phyloP scores from a whole-genome alignment of 1,140 invertebrate species.

The Paralvinella palmiformis region DNA sequence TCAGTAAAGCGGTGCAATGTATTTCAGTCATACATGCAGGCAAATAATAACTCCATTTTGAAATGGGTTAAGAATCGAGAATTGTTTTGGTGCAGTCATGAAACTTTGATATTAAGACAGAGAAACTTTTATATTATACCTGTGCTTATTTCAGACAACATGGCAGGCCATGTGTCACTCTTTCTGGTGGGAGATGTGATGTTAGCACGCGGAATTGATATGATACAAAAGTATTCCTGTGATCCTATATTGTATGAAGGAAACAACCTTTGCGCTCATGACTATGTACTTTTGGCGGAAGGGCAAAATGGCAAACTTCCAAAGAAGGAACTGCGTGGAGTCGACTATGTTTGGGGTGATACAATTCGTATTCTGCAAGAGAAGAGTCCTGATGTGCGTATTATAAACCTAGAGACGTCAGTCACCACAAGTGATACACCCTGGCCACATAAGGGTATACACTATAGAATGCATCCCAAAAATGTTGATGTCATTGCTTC shows the following conservation, averaged over 20 bases:
- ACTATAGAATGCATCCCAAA: slow-evolving; percentile 10
- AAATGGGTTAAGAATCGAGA: too few species aligned
- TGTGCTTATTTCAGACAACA: too few species aligned
- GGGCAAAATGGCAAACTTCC: neutral
- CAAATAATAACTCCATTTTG: too few species aligned
- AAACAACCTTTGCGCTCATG: neutral
- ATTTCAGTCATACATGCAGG: too few species aligned
- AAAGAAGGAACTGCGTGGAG: neutral
- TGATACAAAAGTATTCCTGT: slow-evolving; percentile 3
- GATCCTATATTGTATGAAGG: slow-evolving; percentile 6
- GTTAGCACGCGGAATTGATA: slow-evolving; percentile 2
- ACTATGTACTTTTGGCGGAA: neutral
- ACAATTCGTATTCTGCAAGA: neutral
- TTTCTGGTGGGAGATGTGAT: slow-evolving; percentile 6
- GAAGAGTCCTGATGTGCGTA: neutral
- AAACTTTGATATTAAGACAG: too few species aligned
- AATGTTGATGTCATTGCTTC: neutral
- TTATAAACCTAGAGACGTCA: slow-evolving; percentile 1
- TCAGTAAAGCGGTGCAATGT: too few species aligned
- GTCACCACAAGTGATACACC: neutral
- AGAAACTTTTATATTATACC: too few species aligned
- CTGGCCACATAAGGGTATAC: neutral
- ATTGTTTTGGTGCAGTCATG: too few species aligned
- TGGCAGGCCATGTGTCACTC: too few species aligned
- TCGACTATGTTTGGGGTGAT: slow-evolving; percentile 9